These are phyloP conservation scores for Rissa tridactyla DNA, from an alignment of 2,113 vertebrate species.

Conservation along the genomic window DNA sequence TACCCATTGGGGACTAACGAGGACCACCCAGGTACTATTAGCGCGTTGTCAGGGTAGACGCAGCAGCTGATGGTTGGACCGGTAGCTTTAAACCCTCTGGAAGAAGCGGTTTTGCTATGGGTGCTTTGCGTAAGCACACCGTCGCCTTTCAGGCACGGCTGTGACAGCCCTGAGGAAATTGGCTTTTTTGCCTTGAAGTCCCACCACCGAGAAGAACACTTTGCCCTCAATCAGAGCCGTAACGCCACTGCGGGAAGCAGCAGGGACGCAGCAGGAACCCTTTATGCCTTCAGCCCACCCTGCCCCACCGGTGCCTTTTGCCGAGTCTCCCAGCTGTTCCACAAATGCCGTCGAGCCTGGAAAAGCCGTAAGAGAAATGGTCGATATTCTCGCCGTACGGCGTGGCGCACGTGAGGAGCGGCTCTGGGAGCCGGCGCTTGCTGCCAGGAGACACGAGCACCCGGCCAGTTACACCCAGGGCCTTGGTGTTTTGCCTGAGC, in stretches of 20 bases:
- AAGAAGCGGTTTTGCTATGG: not conserved
- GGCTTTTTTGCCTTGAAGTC: not conserved
- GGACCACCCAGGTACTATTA: not conserved
- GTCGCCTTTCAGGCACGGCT: not conserved
- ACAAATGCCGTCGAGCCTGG: not conserved
- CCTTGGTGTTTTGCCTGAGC: not conserved
- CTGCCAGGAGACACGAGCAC: not conserved
- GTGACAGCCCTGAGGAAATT: not conserved
- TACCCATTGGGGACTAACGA: not conserved
- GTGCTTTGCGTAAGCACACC: not conserved
- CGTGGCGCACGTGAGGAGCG: not conserved
- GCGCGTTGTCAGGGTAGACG: not conserved
- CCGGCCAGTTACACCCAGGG: not conserved
- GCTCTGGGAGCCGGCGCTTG: not conserved
- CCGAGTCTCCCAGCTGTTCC: not conserved
- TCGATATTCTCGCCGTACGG: not conserved
- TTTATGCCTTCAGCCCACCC: not conserved
- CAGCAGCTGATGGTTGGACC: not conserved
- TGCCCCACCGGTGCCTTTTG: rapidly evolving
- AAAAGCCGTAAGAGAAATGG: not conserved
- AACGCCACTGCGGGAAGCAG: rapidly evolving
- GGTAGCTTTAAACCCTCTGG: not conserved
- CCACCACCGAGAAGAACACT: not conserved
- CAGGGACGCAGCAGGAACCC: not conserved
- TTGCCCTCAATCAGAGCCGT: not conserved